phyloP scores from a whole-genome alignment of 64 coral and sea anemone species.

The Platygyra sinensis region DNA sequence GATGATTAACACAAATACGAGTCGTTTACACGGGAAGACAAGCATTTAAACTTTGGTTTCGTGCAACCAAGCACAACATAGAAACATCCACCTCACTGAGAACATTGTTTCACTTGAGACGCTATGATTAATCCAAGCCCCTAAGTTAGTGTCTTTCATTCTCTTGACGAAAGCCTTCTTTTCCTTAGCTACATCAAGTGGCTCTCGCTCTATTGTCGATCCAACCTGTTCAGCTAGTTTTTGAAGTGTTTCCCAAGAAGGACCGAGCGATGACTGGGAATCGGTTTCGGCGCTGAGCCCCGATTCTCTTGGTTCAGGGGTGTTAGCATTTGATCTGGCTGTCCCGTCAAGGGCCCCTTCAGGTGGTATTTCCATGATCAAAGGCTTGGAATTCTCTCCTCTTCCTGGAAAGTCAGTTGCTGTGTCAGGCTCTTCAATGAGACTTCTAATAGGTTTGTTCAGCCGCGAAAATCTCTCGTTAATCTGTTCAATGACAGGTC shows the following conservation, averaged over 20 bases:
- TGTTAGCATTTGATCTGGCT: not conserved
- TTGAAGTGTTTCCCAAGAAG: constrained; percentile 45
- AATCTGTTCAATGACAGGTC: not conserved
- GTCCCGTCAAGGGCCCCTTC: not conserved
- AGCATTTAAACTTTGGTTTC: no score
- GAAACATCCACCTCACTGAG: no score
- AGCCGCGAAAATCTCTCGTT: constrained; percentile 42
- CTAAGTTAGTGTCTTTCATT: constrained; percentile 25
- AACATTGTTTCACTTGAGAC: not conserved
- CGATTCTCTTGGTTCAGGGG: not conserved
- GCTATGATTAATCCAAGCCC: constrained; percentile 22
- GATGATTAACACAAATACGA: no score
- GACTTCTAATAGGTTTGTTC: not conserved
- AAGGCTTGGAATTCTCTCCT: not conserved
- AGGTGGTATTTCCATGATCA: not conserved
- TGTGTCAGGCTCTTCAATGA: constrained; percentile 56
- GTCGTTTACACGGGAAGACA: no score
- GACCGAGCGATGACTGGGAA: not conserved
- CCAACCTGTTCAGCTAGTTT: constrained; percentile 82
- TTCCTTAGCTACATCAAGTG: constrained; percentile 75
- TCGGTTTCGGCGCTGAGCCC: not conserved
- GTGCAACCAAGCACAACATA: no score
- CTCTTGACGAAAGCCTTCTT: constrained; percentile 53
- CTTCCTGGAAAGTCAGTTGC: not conserved
- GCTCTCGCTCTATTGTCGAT: constrained; percentile 77